Percentiles rank a stretch among this genome's conserved stretches.
Evolutionary conservation across 2,888 invertebrate genomes (phyloP).

Genomic region (Platypus cylindrus): DNA sequence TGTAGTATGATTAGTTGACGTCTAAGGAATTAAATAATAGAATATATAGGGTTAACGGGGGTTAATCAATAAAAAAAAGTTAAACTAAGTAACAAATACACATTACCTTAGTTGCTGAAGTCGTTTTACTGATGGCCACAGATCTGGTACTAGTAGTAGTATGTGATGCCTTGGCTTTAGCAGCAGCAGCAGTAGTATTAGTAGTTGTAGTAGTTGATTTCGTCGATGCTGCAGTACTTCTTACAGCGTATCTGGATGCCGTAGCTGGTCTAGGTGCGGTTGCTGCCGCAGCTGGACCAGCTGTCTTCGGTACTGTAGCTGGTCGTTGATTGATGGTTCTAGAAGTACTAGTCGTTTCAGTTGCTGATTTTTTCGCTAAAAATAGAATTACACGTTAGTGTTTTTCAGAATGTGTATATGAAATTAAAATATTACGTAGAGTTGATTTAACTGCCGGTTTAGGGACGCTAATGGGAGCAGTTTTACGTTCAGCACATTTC

Average conservation of each 20-base stretch:
- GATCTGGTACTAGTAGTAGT: constrained; percentile 13
- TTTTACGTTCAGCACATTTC: constrained; percentile 37
- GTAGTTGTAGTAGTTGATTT: constrained; percentile 21
- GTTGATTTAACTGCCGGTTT: constrained; percentile 27
- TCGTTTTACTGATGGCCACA: constrained; percentile 12
- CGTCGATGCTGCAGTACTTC: constrained; percentile 18
- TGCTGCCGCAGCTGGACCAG: constrained; percentile 11
- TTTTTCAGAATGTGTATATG: neutral
- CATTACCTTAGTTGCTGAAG: constrained; percentile 12
- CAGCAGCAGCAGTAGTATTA: constrained; percentile 16
- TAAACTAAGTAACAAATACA: too few species aligned
- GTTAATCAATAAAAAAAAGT: too few species aligned
- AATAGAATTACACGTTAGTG: neutral
- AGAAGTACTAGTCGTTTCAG: too few species aligned
- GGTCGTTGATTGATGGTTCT: too few species aligned
- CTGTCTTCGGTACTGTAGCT: constrained; percentile 14
- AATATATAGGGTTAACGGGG: too few species aligned
- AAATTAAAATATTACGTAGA: constrained; percentile 4
- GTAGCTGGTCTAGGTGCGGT: constrained; percentile 16
- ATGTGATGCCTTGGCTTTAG: constrained; percentile 20
- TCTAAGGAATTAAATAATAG: too few species aligned
- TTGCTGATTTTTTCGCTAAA: constrained; percentile 10
- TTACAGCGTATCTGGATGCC: constrained; percentile 17
- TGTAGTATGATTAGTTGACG: constrained; percentile 3
- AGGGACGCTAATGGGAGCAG: constrained; percentile 44